Base-by-base conservation (phyloP, 2,113 vertebrate species). In the Macrotus californicus region DNA sequence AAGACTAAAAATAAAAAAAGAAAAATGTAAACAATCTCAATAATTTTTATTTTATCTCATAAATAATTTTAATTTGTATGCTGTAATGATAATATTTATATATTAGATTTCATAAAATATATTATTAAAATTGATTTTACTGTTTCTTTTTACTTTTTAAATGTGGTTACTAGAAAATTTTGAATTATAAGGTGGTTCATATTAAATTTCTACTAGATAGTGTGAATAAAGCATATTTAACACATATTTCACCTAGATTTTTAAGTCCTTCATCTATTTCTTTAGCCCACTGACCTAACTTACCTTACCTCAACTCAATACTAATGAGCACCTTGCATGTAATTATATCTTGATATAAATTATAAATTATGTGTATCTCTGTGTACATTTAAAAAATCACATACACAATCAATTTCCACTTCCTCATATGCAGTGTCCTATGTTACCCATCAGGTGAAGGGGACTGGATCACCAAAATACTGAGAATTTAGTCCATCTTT, bases 91-190 rank as follows among this genome's bases (percentile, higher is more conserved):
- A 52, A 16, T 16, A 86, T 64, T 87, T 41, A 93, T 34, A 39
- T 50, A 9, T 56, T 18, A 80, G 7, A 48, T 61, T 70, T 77
- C 89, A 92, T 80, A 81, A 66, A 76, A 69, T 31, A 86, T 50
- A 41, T 12, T 75, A 66, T 72, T 21, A 73, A 79, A 89, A 92
- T 64, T 91, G 72, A 87, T 48, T 87, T 54, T 16, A 87, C 26
- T 81, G 7, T 86, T 83, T 94, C 13, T 64, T 92, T 95, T 81
- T 61, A 83, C 21, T 64, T 87, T 77, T 89, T 79, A 86, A 52
- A 81, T 64, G 31, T 61, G 39, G 16, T 50, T 34, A 89, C 16
- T 34, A 83, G 41, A 93, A 95, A 89, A 34, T 56, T 82, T 93
- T 3, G 86, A 89, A 31, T 91, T 70, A 76, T 16, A 39, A 36